A percentile compares a stretch with the other conserved stretches of the same genome.
Evolutionary conservation across 2,888 invertebrate genomes (phyloP).

Genomic region (Agrochola lota): DNA sequence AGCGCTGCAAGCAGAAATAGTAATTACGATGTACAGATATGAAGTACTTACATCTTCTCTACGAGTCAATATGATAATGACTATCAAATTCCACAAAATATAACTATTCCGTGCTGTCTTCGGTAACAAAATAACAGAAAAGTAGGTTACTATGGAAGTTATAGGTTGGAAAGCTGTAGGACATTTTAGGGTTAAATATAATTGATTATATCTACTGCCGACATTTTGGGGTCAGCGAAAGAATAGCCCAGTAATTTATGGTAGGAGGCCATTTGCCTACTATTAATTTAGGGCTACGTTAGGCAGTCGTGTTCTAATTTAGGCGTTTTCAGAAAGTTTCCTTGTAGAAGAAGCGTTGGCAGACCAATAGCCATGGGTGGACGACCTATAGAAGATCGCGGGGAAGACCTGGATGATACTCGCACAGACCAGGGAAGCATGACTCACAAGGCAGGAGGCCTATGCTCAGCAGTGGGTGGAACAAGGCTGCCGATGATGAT

Average conservation of each 20-base stretch:
- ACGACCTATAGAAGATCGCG: no score
- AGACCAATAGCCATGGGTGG: neutral
- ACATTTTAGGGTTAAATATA: conserved; percentile 19
- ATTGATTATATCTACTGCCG: conserved; percentile 12
- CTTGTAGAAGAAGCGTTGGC: neutral
- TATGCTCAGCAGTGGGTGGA: no score
- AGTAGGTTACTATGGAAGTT: neutral
- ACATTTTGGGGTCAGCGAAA: conserved; percentile 34
- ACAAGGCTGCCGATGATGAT: no score
- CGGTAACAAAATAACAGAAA: neutral
- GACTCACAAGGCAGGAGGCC: no score
- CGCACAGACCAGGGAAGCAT: no score
- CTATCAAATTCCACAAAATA: neutral
- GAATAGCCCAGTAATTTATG: conserved; percentile 25
- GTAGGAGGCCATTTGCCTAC: conserved; percentile 12
- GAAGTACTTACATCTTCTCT: neutral
- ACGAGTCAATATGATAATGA: neutral
- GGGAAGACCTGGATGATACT: no score
- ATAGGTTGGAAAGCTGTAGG: neutral
- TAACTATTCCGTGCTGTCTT: no score
- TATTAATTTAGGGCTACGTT: neutral
- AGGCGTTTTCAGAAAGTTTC: neutral
- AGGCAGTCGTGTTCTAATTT: neutral
- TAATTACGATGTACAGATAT: no score
- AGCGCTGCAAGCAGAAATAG: no score